Percentiles rank a stretch among this genome's conserved stretches.
phyloP scores from a whole-genome alignment of 2,888 invertebrate species.

The Drosophila barbarae region DNA sequence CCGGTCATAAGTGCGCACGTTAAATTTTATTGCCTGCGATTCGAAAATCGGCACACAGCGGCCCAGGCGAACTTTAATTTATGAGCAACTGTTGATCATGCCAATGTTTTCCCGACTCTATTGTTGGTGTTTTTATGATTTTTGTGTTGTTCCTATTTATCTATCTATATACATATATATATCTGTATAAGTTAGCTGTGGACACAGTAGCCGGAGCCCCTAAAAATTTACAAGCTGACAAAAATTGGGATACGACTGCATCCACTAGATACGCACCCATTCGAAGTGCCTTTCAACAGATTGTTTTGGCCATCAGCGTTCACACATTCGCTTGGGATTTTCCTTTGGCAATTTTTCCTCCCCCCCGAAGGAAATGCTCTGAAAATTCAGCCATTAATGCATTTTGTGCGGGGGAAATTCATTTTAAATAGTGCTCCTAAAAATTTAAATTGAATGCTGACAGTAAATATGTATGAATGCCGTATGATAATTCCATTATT shows the following conservation, averaged over 20 bases:
- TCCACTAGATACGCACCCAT: conserved; percentile 37
- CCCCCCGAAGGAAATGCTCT: background rate
- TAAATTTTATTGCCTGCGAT: conserved; percentile 65
- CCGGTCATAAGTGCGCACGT: conserved; percentile 62
- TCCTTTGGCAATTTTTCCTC: background rate
- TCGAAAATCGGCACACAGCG: conserved; percentile 45
- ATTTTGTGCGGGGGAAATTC: conserved; percentile 55
- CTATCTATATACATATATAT: background rate
- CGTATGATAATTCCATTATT: conserved; percentile 15
- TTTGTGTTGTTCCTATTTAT: conserved; percentile 9
- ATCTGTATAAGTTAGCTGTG: conserved; percentile 2
- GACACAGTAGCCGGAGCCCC: conserved; percentile 37
- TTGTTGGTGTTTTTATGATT: conserved; percentile 9
- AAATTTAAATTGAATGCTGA: conserved; percentile 5
- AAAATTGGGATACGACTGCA: conserved; percentile 47
- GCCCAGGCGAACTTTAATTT: conserved; percentile 45
- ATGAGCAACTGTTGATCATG: conserved; percentile 50
- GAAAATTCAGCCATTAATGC: conserved; percentile 51
- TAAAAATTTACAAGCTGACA: conserved; percentile 63
- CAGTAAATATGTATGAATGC: conserved; percentile 6
- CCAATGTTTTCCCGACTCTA: conserved; percentile 10
- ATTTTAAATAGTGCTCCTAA: conserved; percentile 3
- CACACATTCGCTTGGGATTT: conserved; percentile 30
- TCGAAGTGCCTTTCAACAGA: conserved; percentile 37
- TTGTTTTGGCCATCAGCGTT: conserved; percentile 36